A percentile compares a stretch with the other conserved stretches of the same genome.
These are phyloP conservation scores for Drosophila quasianomalipes DNA, from an alignment of 2,888 invertebrate genomes.

Conservation along the genomic window DNA sequence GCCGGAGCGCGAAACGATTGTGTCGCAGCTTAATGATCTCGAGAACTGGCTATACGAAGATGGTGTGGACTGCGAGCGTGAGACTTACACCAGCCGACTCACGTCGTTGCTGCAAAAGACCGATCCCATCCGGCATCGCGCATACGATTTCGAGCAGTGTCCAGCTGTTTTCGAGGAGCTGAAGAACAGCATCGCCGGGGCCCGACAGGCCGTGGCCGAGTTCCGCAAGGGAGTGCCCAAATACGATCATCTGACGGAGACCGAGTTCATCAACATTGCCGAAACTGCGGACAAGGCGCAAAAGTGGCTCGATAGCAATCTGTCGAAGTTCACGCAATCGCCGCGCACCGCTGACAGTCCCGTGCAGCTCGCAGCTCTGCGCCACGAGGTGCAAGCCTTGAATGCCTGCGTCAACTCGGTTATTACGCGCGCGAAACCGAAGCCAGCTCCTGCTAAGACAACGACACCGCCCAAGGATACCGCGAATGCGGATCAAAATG, in stretches of 20 bases:
- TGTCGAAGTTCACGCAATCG: constrained; percentile 88
- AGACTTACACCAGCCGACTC: constrained; percentile 89
- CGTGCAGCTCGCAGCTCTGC: constrained; percentile 92
- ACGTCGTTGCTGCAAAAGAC: constrained; percentile 90
- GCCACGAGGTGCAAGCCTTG: constrained; percentile 90
- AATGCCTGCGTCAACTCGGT: constrained; percentile 89
- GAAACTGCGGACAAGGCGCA: constrained; percentile 90
- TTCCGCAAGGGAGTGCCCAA: constrained; percentile 90
- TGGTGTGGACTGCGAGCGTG: constrained; percentile 95
- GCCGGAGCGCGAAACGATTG: constrained; percentile 88
- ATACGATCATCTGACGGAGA: constrained; percentile 92
- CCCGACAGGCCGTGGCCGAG: constrained; percentile 92
- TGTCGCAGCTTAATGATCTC: constrained; percentile 91
- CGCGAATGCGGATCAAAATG: constrained; percentile 65
- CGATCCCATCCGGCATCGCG: constrained; percentile 94
- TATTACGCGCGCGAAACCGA: constrained; percentile 96
- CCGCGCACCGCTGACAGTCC: constrained; percentile 91
- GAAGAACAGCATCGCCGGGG: constrained; percentile 90
- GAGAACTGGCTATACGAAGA: constrained; percentile 99
- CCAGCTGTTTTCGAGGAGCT: constrained; percentile 93
- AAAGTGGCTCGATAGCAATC: constrained; percentile 93
- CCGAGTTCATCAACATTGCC: constrained; percentile 92
- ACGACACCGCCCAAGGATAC: constrained; percentile 73
- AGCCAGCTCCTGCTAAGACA: constrained; percentile 87
- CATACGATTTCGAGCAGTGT: constrained; percentile 92